Evolutionary conservation across 2,888 invertebrate species (phyloP).

Genomic region (Aphodius granarius): DNA sequence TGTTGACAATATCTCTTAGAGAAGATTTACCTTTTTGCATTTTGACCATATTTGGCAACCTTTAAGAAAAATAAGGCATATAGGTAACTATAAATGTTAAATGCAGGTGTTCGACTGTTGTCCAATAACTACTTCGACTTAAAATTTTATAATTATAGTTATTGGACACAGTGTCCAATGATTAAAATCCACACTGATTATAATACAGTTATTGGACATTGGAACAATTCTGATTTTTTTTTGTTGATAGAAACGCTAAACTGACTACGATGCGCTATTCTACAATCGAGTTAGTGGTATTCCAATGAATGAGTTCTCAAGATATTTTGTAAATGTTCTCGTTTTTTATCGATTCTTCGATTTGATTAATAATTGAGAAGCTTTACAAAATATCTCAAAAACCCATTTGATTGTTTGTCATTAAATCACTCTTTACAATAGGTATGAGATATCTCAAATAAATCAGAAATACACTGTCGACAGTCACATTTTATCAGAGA

Average conservation of each 20-base stretch:
- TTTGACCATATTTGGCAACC: not conserved
- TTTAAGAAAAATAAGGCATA: not conserved
- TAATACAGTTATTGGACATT: not conserved
- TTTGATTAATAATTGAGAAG: too few relatives aligned
- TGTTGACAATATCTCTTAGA: slow-evolving; percentile 17
- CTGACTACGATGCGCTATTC: not conserved
- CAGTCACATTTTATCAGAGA: too few relatives aligned
- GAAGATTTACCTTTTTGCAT: slow-evolving; percentile 13
- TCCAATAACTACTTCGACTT: not conserved
- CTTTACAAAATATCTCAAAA: too few relatives aligned
- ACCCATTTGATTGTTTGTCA: too few relatives aligned
- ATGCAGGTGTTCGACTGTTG: not conserved
- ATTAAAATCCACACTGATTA: not conserved
- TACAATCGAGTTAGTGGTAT: too few relatives aligned
- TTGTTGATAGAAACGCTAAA: not conserved
- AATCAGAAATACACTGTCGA: too few relatives aligned
- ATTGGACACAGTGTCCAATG: not conserved
- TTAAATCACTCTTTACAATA: too few relatives aligned
- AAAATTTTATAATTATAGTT: not conserved
- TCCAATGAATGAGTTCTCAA: too few relatives aligned
- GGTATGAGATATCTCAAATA: too few relatives aligned
- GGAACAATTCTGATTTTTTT: not conserved
- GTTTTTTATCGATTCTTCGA: too few relatives aligned
- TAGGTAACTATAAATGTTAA: not conserved
- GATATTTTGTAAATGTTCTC: not conserved